Base-by-base conservation (phyloP, 1,140 invertebrate genomes). In the Cepaea nemoralis region DNA sequence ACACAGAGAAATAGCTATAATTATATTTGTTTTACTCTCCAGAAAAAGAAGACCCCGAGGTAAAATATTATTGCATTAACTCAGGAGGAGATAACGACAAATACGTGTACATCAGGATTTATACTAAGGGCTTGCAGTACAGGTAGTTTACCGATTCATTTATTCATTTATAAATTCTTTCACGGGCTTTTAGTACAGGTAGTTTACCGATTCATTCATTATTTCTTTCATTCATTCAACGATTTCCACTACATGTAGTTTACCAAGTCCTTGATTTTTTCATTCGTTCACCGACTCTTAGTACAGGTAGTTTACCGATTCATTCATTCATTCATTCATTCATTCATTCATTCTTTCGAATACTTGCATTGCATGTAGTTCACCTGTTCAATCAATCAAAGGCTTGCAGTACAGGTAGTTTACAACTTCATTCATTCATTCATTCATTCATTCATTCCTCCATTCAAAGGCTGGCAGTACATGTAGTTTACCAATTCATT, bases 391-490 rank as follows among this genome's bases (percentile, higher is more conserved):
- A 16, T 55, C 50, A 55, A 16, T n/a, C n/a, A n/a, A n/a, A n/a
- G n/a, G n/a, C n/a, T n/a, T n/a, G n/a, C n/a, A n/a, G n/a, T n/a
- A n/a, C n/a, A 14, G n/a, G 14, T 55, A 14, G n/a, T 55, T 55
- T n/a, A 55, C n/a, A 16, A 14, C 14, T 55, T 55, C 50, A 55
- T 55, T 55, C 50, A 55, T 55, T 55, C 50, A 55, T 55, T 55
- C 50, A 55, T 55, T 55, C 50, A 55, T 55, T 55, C 50, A 55
- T 55, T 55, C 50, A 55, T 55, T 55, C 50, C 14, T 55, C n/a
- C 50, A 55, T 55, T 55, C 50, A 55, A 16, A 16, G 14, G n/a
- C n/a, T 55, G 14, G n/a, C n/a, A n/a, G n/a, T n/a, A n/a, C n/a
- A n/a, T n/a, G n/a, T n/a, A n/a, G n/a, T n/a, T n/a, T n/a, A n/a